These are phyloP conservation scores for Exaiptasia diaphana DNA, from an alignment of 64 coral and sea anemone genomes.

Conservation along the genomic window DNA sequence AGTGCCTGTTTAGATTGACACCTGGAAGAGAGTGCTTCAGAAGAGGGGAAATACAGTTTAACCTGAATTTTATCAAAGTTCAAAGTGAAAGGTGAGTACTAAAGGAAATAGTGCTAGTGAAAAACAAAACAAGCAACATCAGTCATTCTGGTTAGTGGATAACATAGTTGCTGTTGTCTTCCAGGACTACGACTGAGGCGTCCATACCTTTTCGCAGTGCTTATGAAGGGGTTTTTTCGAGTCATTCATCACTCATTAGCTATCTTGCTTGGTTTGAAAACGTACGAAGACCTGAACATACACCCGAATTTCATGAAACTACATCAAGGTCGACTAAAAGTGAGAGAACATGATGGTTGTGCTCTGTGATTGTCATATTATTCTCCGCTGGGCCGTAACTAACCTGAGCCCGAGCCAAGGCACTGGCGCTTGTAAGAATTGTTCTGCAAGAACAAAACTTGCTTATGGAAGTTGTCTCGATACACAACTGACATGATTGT, in stretches of 20 bases:
- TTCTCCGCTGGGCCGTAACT: too few species aligned
- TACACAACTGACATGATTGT: too few species aligned
- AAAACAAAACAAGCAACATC: not conserved
- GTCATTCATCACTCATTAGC: constrained; percentile 42
- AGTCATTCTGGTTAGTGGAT: too few species aligned
- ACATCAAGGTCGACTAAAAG: not conserved
- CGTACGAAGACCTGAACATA: not conserved
- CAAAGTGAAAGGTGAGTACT: constrained; percentile 46
- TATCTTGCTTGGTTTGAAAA: constrained; percentile 73
- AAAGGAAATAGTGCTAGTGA: not conserved
- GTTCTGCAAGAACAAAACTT: too few species aligned
- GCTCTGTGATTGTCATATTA: too few species aligned
- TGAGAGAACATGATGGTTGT: not conserved
- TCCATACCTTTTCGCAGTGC: constrained; percentile 56
- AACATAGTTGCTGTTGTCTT: constrained; percentile 3
- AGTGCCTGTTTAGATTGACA: constrained; percentile 77
- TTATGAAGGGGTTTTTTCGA: constrained; percentile 72
- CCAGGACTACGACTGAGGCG: constrained; percentile 29
- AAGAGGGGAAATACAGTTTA: constrained; percentile 63
- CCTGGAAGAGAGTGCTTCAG: constrained; percentile 20
- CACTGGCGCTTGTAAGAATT: too few species aligned
- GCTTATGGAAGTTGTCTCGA: too few species aligned
- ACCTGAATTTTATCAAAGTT: constrained; percentile 57
- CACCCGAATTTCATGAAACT: not conserved
- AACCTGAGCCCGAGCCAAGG: too few species aligned